phyloP scores from a whole-genome alignment of 2,888 invertebrate genomes.

The Ashinkailepas kermadecensis region DNA sequence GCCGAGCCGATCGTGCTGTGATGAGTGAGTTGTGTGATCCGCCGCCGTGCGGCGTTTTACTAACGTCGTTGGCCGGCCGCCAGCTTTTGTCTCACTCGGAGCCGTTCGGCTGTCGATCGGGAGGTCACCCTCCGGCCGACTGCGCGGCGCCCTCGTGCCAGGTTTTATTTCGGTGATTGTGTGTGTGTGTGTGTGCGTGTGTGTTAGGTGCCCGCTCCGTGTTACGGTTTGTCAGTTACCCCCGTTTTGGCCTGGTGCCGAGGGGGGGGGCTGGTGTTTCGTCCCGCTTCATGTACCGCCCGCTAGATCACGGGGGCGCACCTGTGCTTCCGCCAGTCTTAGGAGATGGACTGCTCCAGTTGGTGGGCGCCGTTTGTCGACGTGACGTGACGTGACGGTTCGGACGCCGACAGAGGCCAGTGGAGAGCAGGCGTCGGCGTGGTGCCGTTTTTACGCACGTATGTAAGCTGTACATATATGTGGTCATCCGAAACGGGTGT shows the following conservation, averaged over 20 bases:
- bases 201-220: too few relatives aligned
- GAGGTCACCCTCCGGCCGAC: too few relatives aligned
- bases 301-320: too few relatives aligned
- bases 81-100: too few relatives aligned
- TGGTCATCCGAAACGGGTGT: neutral
- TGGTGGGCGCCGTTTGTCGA: neutral
- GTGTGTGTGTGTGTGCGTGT: neutral
- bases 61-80: too few relatives aligned
- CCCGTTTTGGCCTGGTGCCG: neutral
- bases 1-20: neutral
- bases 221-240: neutral
- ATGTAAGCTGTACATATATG: neutral
- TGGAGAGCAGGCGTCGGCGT: neutral
- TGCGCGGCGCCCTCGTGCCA: neutral
- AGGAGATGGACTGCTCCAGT: too few relatives aligned
- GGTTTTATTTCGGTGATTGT: constrained; percentile 7
- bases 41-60: neutral
- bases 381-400: neutral
- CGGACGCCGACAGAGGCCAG: neutral
- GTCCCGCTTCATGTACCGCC: too few relatives aligned
- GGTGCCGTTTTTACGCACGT: constrained; percentile 1
- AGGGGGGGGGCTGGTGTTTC: too few relatives aligned
- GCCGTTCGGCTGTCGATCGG: too few relatives aligned
- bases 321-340: too few relatives aligned
- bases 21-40: neutral